Percentiles rank a stretch among this genome's conserved stretches.
These are phyloP conservation scores for Drosophila teissieri DNA, from an alignment of 1,140 invertebrate species.

Conservation along the genomic window DNA sequence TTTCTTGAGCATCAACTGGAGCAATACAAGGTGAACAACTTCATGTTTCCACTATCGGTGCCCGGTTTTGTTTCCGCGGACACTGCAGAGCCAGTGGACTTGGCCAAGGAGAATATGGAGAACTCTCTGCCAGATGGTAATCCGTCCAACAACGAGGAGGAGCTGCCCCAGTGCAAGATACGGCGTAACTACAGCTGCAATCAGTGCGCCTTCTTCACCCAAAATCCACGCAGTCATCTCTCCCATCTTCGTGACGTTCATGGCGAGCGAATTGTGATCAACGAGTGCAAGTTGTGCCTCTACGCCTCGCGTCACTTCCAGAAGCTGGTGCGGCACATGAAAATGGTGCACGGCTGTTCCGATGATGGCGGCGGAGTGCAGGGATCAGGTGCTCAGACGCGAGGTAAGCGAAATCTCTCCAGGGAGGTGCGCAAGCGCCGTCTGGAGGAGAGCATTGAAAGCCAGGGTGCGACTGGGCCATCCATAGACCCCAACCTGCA, in stretches of 20 bases:
- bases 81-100: neutral
- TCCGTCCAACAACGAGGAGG: constrained; percentile 75
- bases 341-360: constrained; percentile 89
- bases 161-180: constrained; percentile 90
- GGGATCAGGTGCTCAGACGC: constrained; percentile 40
- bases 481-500: neutral
- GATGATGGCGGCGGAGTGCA: constrained; percentile 48
- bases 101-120: neutral
- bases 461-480: neutral
- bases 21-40: constrained; percentile 16
- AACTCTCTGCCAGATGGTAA: neutral
- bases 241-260: constrained; percentile 92
- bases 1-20: constrained; percentile 47
- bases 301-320: constrained; percentile 95
- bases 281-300: constrained; percentile 92
- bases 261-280: constrained; percentile 90
- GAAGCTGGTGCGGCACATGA: constrained; percentile 92
- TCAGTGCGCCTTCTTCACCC: constrained; percentile 91
- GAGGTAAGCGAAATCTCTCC: constrained; percentile 63
- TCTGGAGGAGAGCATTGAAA: constrained; percentile 70
- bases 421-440: constrained; percentile 71
- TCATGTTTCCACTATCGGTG: neutral
- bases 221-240: constrained; percentile 91
- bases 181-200: constrained; percentile 91
- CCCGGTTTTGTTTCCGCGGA: neutral